Evolutionary conservation across 1,140 invertebrate genomes (phyloP).

Genomic region (Hylyphantes graminicola): DNA sequence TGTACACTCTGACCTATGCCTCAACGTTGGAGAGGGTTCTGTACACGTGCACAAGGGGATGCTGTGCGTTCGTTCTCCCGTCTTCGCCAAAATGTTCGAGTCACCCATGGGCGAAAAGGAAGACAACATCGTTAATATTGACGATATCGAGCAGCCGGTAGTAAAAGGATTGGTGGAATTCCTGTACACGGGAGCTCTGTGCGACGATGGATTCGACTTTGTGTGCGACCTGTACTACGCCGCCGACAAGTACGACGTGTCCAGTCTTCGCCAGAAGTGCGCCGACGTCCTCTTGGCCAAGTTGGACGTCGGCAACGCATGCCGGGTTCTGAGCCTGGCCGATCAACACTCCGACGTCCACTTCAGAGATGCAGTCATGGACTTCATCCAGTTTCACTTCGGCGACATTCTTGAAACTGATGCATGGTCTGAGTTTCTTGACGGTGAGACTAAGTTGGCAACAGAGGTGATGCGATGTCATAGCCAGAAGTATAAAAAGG

Average conservation of each 20-base stretch:
- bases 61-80: neutral
- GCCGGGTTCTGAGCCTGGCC: neutral
- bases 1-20: neutral
- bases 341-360: neutral
- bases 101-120: too few species aligned
- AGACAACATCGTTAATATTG: neutral
- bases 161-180: neutral
- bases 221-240: too few species aligned
- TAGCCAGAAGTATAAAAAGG: too few species aligned
- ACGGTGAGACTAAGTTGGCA: too few species aligned
- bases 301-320: neutral
- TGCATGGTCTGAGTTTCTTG: slow-evolving; percentile 1
- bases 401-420: neutral
- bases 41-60: neutral
- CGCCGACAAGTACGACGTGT: too few species aligned
- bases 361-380: neutral
- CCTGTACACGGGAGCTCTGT: neutral
- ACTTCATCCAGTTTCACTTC: neutral
- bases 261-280: neutral
- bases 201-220: too few species aligned
- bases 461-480: too few species aligned
- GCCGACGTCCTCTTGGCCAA: neutral
- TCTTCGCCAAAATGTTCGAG: neutral
- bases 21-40: neutral
- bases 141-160: neutral